phyloP scores from a whole-genome alignment of 2,113 vertebrate species.

The Limnothrissa miodon region DNA sequence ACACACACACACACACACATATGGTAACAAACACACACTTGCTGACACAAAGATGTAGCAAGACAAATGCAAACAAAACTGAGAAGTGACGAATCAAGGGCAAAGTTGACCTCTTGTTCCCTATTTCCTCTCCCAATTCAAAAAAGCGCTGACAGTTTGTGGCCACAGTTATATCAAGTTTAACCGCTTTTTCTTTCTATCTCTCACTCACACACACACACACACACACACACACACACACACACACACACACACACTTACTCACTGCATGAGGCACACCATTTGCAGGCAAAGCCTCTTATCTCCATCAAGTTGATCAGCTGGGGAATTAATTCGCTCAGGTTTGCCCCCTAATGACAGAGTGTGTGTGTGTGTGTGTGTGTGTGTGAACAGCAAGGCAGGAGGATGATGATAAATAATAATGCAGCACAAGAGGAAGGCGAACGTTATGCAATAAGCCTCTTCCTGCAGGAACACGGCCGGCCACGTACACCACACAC shows the following conservation, averaged over 20 bases:
- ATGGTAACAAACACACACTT: neutral
- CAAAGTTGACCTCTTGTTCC: neutral
- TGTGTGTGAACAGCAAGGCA: neutral
- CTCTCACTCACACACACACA: too few relatives aligned
- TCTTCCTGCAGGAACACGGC: neutral
- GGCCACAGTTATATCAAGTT: neutral
- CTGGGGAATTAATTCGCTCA: neutral
- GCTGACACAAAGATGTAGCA: neutral
- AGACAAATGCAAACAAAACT: neutral
- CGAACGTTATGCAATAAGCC: neutral
- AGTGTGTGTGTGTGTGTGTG: neutral
- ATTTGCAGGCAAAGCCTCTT: conserved; percentile 22
- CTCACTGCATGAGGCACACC: neutral
- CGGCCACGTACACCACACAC: neutral
- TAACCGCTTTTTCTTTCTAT: neutral
- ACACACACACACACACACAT: neutral
- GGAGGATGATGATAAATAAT: neutral
- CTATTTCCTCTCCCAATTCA: neutral
- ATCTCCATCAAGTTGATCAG: neutral
- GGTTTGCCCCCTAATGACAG: conserved; percentile 12
- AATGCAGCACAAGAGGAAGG: neutral
- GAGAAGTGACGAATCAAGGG: neutral
- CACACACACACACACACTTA: neutral
- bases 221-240: neutral
- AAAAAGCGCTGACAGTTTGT: neutral